These are phyloP conservation scores for Cryptus armator DNA, from an alignment of 2,888 invertebrate species.

Conservation along the genomic window DNA sequence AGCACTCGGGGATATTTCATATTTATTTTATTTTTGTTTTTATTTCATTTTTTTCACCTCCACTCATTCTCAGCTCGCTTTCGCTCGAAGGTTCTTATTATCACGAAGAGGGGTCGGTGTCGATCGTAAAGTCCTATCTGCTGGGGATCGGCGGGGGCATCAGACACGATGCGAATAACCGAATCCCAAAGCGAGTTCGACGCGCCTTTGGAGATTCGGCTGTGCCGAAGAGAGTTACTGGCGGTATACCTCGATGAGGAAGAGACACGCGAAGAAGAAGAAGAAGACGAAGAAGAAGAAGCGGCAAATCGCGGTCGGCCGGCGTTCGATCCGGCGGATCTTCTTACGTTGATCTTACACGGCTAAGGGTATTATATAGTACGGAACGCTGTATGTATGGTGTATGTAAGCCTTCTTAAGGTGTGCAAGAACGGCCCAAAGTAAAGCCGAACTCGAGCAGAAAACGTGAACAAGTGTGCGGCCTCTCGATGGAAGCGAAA, in stretches of 20 bases:
- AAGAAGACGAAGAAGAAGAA: constrained; percentile 10
- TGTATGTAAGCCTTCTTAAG: constrained; percentile 19
- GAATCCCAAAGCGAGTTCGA: constrained; percentile 68
- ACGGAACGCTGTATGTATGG: background rate
- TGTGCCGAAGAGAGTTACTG: constrained; percentile 60
- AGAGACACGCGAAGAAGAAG: constrained; percentile 57
- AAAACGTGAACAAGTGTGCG: constrained; percentile 22
- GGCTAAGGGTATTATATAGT: constrained; percentile 28
- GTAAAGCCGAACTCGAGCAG: constrained; percentile 55
- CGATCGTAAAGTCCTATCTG: constrained; percentile 66
- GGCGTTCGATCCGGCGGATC: constrained; percentile 58
- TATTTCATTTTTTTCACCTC: constrained; percentile 28
- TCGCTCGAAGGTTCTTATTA: constrained; percentile 61
- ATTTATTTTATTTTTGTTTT: constrained; percentile 13
- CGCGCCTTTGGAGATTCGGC: constrained; percentile 60
- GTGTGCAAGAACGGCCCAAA: constrained; percentile 45
- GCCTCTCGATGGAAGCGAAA: background rate
- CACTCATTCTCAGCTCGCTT: constrained; percentile 49
- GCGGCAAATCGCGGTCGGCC: constrained; percentile 58
- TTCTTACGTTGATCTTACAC: constrained; percentile 60
- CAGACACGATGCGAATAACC: constrained; percentile 33
- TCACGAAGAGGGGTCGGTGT: constrained; percentile 57
- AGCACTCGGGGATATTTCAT: background rate
- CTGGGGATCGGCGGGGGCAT: constrained; percentile 35
- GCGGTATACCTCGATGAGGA: constrained; percentile 55